Evolutionary conservation across 2,797 vertebrate species (phyloP).

Genomic region (Ctenosaura bakeri): DNA sequence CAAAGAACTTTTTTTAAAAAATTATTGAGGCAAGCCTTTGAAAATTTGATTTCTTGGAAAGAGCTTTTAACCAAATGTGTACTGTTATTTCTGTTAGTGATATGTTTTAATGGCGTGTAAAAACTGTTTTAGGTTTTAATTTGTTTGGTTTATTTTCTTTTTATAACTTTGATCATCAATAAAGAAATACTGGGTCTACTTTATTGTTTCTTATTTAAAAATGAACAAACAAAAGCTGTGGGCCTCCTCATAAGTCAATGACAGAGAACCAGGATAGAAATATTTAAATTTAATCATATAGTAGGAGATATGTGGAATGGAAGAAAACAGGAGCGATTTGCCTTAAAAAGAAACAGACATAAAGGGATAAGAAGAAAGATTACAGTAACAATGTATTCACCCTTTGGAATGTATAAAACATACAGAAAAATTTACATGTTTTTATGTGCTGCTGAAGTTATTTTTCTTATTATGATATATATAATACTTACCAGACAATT

Average conservation of each 20-base stretch:
- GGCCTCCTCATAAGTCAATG: not conserved
- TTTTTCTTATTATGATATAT: fast-evolving
- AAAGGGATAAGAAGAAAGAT: not conserved
- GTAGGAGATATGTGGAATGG: not conserved
- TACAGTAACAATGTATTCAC: not conserved
- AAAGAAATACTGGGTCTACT: not conserved
- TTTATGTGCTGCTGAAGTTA: not conserved
- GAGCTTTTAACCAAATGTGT: not conserved
- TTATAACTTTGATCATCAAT: too few species aligned
- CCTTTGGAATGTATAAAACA: not conserved
- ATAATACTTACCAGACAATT: slow-evolving; percentile 88
- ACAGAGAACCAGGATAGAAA: not conserved
- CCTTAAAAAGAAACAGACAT: not conserved
- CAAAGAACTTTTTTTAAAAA: not conserved
- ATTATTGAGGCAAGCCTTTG: not conserved
- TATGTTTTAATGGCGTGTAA: not conserved
- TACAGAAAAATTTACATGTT: not conserved
- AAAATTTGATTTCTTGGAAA: not conserved
- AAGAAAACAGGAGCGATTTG: not conserved
- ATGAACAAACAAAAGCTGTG: too few species aligned
- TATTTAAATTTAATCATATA: not conserved
- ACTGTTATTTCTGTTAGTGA: not conserved
- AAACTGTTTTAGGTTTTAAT: not conserved
- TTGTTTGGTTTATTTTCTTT: not conserved
- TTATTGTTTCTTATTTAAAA: not conserved